Percentiles rank a stretch among this genome's conserved stretches.
Evolutionary conservation across 2,113 vertebrate genomes (phyloP).

Genomic region (Rhadina sibilatrix): DNA sequence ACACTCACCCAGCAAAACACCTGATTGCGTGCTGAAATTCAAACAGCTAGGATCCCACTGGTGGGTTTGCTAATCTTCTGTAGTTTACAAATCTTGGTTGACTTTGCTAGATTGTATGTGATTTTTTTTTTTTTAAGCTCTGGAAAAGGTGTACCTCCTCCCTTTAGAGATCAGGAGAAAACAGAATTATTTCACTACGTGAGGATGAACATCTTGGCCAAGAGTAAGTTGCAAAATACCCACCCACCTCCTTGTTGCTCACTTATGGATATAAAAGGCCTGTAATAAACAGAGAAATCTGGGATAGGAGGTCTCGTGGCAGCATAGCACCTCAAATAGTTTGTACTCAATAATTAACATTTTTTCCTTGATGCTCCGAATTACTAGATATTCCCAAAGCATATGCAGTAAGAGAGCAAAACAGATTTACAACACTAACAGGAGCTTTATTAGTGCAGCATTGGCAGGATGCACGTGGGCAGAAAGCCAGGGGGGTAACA

Average conservation of each 20-base stretch:
- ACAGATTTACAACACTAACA: not conserved
- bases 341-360: constrained; percentile 40
- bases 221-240: constrained; percentile 33
- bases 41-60: not conserved
- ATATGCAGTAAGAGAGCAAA: constrained; percentile 23
- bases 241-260: constrained; percentile 20
- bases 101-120: not conserved
- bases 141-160: not conserved
- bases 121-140: not conserved
- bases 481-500: not conserved
- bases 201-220: constrained; percentile 36
- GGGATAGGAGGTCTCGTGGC: not conserved
- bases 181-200: not conserved
- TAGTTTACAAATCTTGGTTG: not conserved
- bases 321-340: constrained; percentile 4
- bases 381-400: constrained; percentile 29
- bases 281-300: constrained; percentile 31
- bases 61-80: not conserved
- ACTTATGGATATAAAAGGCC: constrained; percentile 25
- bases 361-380: constrained; percentile 51
- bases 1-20: not conserved
- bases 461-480: not conserved
- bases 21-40: not conserved
- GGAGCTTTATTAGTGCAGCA: constrained; percentile 31
- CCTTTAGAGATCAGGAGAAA: not conserved